Evolutionary conservation across 2,888 invertebrate genomes (phyloP).

Genomic region (Ligdia adustata): DNA sequence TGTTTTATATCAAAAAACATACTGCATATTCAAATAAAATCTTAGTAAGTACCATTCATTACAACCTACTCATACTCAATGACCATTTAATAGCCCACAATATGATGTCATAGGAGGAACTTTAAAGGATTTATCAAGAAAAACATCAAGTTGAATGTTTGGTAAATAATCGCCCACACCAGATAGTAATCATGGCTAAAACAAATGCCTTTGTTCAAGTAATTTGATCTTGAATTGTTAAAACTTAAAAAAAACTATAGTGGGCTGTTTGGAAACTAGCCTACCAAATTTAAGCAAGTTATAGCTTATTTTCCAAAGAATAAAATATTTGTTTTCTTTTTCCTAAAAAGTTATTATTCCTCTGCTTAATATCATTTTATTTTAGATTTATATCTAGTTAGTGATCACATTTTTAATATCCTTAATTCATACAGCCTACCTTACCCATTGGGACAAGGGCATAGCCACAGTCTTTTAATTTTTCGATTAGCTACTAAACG

Average conservation of each 20-base stretch:
- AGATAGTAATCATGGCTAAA: conserved; percentile 1
- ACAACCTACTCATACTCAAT: conserved; percentile 16
- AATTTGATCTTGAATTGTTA: not conserved
- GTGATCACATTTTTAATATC: no score
- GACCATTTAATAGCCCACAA: conserved; percentile 14
- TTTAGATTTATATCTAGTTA: no score
- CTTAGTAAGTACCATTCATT: conserved; percentile 12
- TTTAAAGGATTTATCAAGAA: conserved; percentile 20
- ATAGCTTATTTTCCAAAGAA: no score
- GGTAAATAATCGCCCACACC: conserved; percentile 21
- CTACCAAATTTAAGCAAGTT: no score
- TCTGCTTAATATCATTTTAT: no score
- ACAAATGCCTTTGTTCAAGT: not conserved
- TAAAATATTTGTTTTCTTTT: no score
- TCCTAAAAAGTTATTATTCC: no score
- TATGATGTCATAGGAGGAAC: conserved; percentile 17
- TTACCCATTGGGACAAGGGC: no score
- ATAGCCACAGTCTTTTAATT: no score
- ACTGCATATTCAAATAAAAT: conserved; percentile 5
- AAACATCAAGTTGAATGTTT: conserved; percentile 17
- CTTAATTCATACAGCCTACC: no score
- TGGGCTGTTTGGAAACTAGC: conserved; percentile 3
- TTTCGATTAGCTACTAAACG: no score
- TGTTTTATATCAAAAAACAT: no score
- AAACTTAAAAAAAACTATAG: not conserved